Conservation (phyloP, 1,140 invertebrate genomes). For the Parasteatoda tepidariorum region DNA sequence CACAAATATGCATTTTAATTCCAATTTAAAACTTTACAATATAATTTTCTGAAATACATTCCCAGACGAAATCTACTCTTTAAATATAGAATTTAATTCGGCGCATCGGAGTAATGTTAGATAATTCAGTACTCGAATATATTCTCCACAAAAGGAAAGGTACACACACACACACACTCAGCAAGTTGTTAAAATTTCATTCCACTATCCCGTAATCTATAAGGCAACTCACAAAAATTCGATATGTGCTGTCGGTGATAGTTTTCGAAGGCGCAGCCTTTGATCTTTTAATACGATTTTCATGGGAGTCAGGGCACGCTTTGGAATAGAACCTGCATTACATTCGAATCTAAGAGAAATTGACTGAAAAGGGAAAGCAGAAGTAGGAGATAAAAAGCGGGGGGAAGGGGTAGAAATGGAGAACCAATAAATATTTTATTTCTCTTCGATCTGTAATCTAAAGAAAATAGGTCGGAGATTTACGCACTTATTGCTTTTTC, state of each 20-base stretch:
- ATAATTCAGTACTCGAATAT: no score
- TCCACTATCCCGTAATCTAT: neutral
- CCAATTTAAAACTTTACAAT: no score
- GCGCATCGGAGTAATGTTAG: no score
- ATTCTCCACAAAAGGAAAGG: no score
- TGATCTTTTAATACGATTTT: slow-evolving; percentile 47
- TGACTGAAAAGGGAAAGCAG: slow-evolving; percentile 26
- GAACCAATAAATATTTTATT: slow-evolving; percentile 50
- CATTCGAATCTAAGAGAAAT: slow-evolving; percentile 26
- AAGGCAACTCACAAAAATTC: neutral
- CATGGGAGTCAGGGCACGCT: neutral
- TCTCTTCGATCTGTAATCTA: slow-evolving; percentile 39
- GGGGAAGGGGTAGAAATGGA: neutral
- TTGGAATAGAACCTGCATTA: neutral
- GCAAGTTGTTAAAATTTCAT: slow-evolving; percentile 36
- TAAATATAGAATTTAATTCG: no score
- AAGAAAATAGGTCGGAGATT: slow-evolving; percentile 49
- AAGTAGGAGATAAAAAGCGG: no score
- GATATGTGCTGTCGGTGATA: neutral
- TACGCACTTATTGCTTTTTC: slow-evolving; percentile 47
- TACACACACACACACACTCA: no score
- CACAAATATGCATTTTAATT: no score
- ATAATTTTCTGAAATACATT: no score
- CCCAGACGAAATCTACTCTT: no score
- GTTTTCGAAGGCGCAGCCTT: slow-evolving; percentile 28